These are phyloP conservation scores for Pseudotriccus pelzelni DNA, from an alignment of 2,797 vertebrate genomes.

Conservation along the genomic window DNA sequence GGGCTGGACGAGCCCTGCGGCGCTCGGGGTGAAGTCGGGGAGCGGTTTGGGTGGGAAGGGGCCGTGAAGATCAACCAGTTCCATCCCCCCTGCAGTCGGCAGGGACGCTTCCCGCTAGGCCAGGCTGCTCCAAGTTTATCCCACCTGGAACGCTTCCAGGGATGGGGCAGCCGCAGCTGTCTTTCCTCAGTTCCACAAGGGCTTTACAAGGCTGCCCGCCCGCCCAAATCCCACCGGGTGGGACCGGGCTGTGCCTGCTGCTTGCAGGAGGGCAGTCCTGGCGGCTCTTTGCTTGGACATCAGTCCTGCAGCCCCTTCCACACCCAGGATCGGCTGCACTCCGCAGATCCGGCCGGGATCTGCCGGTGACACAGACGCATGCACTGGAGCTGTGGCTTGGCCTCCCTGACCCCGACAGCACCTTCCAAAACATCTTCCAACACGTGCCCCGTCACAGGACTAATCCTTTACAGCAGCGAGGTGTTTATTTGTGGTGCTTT, in stretches of 20 bases:
- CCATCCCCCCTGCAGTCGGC: accelerated
- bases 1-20: accelerated
- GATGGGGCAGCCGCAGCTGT: neutral
- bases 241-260: neutral
- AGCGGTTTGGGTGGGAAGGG: neutral
- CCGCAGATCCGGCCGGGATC: neutral
- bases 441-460: neutral
- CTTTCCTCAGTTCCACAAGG: accelerated
- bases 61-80: accelerated
- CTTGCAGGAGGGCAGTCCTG: neutral
- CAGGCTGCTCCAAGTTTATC: neutral
- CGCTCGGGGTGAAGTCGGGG: accelerated
- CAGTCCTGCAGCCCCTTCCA: neutral
- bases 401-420: neutral
- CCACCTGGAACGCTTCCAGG: accelerated
- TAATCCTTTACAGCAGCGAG: neutral
- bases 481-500: accelerated
- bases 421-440: neutral
- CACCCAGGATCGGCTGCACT: accelerated
- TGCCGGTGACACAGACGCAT: accelerated
- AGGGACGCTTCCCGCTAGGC: accelerated
- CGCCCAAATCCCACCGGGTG: accelerated
- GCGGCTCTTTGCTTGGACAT: too few relatives aligned
- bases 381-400: accelerated
- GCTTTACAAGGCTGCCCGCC: accelerated